A percentile compares a stretch with the other conserved stretches of the same genome.
Evolutionary conservation across 2,113 vertebrate species (phyloP).

Genomic region (Thamnaconus septentrionalis): DNA sequence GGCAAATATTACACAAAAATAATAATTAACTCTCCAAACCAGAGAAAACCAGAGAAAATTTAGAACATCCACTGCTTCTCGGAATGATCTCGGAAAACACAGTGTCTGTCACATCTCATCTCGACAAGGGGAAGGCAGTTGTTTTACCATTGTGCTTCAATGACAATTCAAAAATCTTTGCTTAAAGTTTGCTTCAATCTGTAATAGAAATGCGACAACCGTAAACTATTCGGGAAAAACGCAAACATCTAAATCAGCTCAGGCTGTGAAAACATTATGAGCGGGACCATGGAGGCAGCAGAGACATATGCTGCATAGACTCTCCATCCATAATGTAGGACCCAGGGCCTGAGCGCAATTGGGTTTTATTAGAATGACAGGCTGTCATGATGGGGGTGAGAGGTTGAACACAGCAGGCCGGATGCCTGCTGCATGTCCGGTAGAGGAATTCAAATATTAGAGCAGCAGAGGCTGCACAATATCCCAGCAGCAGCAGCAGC

Average conservation of each 20-base stretch:
- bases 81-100: no score
- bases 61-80: no score
- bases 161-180: no score
- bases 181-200: no score
- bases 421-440: constrained; percentile 11
- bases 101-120: no score
- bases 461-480: constrained; percentile 17
- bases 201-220: background rate
- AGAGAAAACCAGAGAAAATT: no score
- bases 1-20: no score
- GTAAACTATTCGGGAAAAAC: constrained; percentile 6
- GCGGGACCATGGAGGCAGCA: constrained; percentile 23
- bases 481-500: background rate
- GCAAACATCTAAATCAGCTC: constrained; percentile 29
- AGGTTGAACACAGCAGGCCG: constrained; percentile 27
- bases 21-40: no score
- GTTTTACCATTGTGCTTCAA: no score
- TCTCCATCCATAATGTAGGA: constrained; percentile 63
- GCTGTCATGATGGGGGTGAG: constrained; percentile 53
- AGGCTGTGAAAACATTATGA: constrained; percentile 27
- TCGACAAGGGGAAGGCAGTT: no score
- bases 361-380: constrained; percentile 56
- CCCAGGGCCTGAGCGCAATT: constrained; percentile 39
- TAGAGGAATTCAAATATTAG: constrained; percentile 25
- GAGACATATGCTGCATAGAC: constrained; percentile 54